A percentile compares a stretch with the other conserved stretches of the same genome.
Evolutionary conservation across 2,888 invertebrate species (phyloP).

Genomic region (Rhabditoides inermis): DNA sequence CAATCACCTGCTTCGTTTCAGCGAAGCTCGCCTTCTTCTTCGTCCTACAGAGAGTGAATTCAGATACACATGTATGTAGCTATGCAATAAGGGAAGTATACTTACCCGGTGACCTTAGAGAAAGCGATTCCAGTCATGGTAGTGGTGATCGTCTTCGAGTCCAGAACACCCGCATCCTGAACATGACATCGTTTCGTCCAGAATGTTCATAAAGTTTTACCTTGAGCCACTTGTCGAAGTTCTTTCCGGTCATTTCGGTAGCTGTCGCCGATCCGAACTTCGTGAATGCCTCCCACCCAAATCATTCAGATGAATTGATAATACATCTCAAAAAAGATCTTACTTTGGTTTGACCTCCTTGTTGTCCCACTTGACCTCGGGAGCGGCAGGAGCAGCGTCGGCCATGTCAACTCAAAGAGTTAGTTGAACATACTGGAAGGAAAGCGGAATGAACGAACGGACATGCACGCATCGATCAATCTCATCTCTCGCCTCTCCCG

Average conservation of each 20-base stretch:
- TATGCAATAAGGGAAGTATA: neutral
- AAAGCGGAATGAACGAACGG: too few relatives aligned
- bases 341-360: conserved; percentile 35
- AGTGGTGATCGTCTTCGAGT: conserved; percentile 42
- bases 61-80: neutral
- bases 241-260: conserved; percentile 51
- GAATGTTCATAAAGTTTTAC: neutral
- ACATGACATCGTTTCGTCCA: too few relatives aligned
- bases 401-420: too few relatives aligned
- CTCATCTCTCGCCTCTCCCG: too few relatives aligned
- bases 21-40: conserved; percentile 52
- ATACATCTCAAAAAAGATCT: neutral
- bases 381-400: conserved; percentile 13
- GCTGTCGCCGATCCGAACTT: conserved; percentile 48
- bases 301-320: neutral
- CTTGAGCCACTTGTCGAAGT: conserved; percentile 52
- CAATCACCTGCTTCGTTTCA: conserved; percentile 49
- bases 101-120: conserved; percentile 50
- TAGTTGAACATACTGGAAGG: too few relatives aligned
- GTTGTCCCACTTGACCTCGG: conserved; percentile 40
- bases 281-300: conserved; percentile 42
- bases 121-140: conserved; percentile 52
- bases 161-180: conserved; percentile 47
- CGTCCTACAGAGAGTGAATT: conserved; percentile 24
- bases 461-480: too few relatives aligned